Base-by-base conservation (phyloP, 2,797 vertebrate genomes). In the Toxotes lorentzi region DNA sequence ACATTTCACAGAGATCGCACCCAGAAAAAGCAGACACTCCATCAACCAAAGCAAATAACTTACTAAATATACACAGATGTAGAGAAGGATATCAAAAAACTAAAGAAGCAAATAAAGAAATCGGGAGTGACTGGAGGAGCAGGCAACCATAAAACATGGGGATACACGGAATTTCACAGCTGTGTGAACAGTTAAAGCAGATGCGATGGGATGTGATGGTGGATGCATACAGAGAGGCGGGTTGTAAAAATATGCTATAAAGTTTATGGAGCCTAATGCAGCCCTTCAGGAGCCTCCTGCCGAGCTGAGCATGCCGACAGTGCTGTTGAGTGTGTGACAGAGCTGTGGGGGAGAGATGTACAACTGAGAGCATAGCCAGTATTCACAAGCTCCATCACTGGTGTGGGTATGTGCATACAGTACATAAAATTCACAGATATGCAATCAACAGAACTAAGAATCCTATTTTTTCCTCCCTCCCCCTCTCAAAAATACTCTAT, bases 231-330 rank as follows among this genome's bases (percentile, higher is more conserved):
- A 91, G 93, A 93, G 94, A 93, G 91, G 86, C 81, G 73, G 92
- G 93, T 90, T 92, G 93, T 94, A 94, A 94, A 95, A 94, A 94
- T 93, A 93, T 92, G 93, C 93, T 81, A 93, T 94, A 94, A 94
- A 94, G 90, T 94, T 95, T 95, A 94, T 94, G 91, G 94, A 87
- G 92, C 94, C 92, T 94, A 94, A 95, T 94, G 93, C 91, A 83
- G 91, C 91, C 91, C 92, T 92, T 92, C 91, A 93, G 93, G 91
- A 91, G 85, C 76, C 89, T 90, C 93, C 93, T 77, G 84, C 90
- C 70, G 91, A 88, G 93, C 90, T 76, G 83, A 93, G 90, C 89
- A 79, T 86, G 93, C 86, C 88, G 76, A 86, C 90, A 86, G 88
- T 89, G 88, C 83, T 60, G 84, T 88, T 82, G 89, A 91, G 90